These are phyloP conservation scores for Cataglyphis albicans DNA, from an alignment of 2,888 invertebrate species.

Conservation along the genomic window DNA sequence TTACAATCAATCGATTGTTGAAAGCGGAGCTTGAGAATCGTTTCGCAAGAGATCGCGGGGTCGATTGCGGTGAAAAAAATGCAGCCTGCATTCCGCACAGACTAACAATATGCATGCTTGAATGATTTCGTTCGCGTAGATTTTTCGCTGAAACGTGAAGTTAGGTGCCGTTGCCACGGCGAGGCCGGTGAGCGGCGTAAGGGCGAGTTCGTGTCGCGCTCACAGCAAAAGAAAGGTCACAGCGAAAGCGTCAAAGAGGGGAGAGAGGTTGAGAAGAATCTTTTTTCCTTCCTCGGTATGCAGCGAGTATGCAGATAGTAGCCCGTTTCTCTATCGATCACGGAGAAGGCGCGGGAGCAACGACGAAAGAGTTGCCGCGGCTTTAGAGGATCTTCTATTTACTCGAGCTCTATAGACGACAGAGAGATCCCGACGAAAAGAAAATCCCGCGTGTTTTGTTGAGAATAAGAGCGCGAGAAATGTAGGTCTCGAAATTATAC, in stretches of 20 bases:
- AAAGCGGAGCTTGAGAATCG: neutral
- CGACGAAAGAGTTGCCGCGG: constrained; percentile 18
- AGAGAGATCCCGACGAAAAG: constrained; percentile 7
- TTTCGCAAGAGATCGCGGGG: constrained; percentile 28
- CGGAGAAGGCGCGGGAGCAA: constrained; percentile 35
- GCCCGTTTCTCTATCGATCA: constrained; percentile 57
- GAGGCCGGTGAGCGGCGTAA: constrained; percentile 71
- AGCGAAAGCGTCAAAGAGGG: constrained; percentile 27
- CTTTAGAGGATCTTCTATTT: constrained; percentile 36
- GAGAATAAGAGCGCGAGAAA: constrained; percentile 5
- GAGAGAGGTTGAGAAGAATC: constrained; percentile 30
- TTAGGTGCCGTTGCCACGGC: constrained; percentile 32
- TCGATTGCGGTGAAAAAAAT: constrained; percentile 8
- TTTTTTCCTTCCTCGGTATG: constrained; percentile 20
- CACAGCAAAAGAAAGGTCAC: constrained; percentile 60
- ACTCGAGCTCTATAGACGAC: constrained; percentile 1
- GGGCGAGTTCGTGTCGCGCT: constrained; percentile 56
- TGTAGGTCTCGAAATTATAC: neutral
- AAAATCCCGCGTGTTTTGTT: constrained; percentile 8
- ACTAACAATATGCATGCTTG: constrained; percentile 79
- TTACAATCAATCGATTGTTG: neutral
- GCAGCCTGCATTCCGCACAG: constrained; percentile 65
- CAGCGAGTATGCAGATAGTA: constrained; percentile 4
- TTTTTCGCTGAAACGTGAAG: constrained; percentile 74
- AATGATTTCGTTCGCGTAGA: constrained; percentile 74